These are phyloP conservation scores for Vanessa tameamea DNA, from an alignment of 1,140 invertebrate species.

Conservation along the genomic window DNA sequence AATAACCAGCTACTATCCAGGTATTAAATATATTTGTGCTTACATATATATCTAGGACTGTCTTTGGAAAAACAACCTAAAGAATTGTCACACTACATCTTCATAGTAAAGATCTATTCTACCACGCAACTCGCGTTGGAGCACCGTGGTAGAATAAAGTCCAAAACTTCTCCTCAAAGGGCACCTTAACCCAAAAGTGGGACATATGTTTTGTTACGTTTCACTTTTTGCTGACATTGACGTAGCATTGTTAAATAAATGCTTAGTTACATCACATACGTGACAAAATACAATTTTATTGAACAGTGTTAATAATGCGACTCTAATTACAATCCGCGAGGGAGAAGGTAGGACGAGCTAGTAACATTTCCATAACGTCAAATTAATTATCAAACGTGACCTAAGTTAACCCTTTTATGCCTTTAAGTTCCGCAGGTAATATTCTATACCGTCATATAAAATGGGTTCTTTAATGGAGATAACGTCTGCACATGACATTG, in stretches of 20 bases:
- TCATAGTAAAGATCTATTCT: background rate
- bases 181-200: too few relatives aligned
- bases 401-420: constrained; percentile 40
- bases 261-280: background rate
- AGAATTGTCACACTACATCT: background rate
- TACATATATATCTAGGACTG: too few relatives aligned
- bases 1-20: too few relatives aligned
- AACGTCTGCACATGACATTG: background rate
- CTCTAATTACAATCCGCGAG: constrained; percentile 44
- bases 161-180: too few relatives aligned
- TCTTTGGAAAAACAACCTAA: background rate
- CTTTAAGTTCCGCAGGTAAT: constrained; percentile 9
- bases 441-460: constrained; percentile 25
- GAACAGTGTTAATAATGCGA: constrained; percentile 47
- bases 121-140: too few relatives aligned
- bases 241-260: background rate
- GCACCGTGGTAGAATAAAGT: too few relatives aligned
- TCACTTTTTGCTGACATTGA: too few relatives aligned
- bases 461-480: constrained; percentile 27
- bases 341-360: constrained; percentile 24
- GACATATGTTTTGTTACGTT: too few relatives aligned
- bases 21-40: too few relatives aligned
- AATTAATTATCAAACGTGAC: constrained; percentile 49
- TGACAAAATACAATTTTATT: constrained; percentile 28
- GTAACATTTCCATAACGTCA: constrained; percentile 39